A percentile compares a stretch with the other conserved stretches of the same genome.
Evolutionary conservation across 1,140 invertebrate species (phyloP).

Genomic region (Ganaspis sp.): DNA sequence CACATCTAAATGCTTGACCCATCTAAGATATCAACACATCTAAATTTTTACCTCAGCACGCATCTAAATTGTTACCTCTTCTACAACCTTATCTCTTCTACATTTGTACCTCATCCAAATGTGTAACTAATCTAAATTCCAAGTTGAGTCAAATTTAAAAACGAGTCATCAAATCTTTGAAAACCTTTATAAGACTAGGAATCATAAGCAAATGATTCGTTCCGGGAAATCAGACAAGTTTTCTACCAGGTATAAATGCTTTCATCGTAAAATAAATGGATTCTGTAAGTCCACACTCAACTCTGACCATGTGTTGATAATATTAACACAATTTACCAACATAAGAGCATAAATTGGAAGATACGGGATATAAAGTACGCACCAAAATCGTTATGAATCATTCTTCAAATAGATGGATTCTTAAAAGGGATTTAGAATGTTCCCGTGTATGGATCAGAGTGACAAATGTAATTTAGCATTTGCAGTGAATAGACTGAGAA

Average conservation of each 20-base stretch:
- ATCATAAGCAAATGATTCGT: background rate
- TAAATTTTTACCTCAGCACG: no score
- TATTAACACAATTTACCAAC: background rate
- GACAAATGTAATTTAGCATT: background rate
- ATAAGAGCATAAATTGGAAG: background rate
- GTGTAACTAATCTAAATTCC: no score
- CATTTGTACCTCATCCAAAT: no score
- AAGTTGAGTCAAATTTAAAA: no score
- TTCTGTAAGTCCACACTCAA: background rate
- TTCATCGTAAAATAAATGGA: conserved; percentile 1
- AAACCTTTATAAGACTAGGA: background rate
- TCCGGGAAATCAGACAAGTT: background rate
- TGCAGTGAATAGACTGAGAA: background rate
- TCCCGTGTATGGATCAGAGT: background rate
- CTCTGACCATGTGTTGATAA: background rate
- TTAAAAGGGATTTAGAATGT: background rate
- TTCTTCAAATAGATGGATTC: background rate
- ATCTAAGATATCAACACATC: no score
- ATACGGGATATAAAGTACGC: background rate
- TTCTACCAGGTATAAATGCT: background rate
- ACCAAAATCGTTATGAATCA: background rate
- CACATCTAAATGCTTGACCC: no score
- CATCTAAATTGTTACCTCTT: no score
- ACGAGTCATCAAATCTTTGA: background rate
- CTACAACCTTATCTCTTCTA: no score